A percentile compares a stretch with the other conserved stretches of the same genome.
Conservation (phyloP, 2,797 vertebrate genomes). For the Malurus splendens region DNA sequence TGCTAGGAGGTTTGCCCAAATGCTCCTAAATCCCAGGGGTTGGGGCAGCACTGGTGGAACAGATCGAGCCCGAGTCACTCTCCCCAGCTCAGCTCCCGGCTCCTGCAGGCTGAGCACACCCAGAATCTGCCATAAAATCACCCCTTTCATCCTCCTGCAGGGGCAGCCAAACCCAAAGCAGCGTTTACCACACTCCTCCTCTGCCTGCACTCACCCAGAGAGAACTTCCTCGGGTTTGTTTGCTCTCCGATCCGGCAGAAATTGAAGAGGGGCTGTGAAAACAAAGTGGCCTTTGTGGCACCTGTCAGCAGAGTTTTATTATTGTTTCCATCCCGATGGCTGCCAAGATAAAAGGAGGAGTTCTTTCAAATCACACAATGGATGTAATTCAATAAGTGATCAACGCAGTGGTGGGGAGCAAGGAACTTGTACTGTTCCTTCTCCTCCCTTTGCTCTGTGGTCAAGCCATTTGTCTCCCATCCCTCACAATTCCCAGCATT, state of each 20-base stretch:
- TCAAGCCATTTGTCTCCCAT: neutral
- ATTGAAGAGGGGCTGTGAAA: constrained; percentile 26
- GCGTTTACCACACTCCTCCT: neutral
- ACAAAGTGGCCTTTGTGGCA: constrained; percentile 47
- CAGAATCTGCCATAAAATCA: neutral
- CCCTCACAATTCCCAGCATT: neutral
- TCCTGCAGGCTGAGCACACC: neutral
- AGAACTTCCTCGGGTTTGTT: neutral
- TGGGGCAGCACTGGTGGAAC: neutral
- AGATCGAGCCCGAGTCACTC: neutral
- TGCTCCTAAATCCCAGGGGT: neutral
- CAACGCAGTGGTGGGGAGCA: neutral
- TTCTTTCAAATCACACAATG: neutral
- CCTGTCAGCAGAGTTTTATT: constrained; percentile 47
- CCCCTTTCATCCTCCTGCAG: neutral
- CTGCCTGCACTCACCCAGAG: neutral
- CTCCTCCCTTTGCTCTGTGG: neutral
- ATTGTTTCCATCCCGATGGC: constrained; percentile 7
- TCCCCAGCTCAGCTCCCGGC: neutral
- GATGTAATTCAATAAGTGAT: constrained; percentile 19
- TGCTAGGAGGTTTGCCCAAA: neutral
- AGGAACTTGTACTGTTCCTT: neutral
- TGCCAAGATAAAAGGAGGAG: constrained; percentile 23
- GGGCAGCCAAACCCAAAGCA: neutral
- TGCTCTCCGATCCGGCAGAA: constrained; percentile 33